phyloP scores from a whole-genome alignment of 2,797 vertebrate genomes.

The Ptychobarbus kaznakovi region DNA sequence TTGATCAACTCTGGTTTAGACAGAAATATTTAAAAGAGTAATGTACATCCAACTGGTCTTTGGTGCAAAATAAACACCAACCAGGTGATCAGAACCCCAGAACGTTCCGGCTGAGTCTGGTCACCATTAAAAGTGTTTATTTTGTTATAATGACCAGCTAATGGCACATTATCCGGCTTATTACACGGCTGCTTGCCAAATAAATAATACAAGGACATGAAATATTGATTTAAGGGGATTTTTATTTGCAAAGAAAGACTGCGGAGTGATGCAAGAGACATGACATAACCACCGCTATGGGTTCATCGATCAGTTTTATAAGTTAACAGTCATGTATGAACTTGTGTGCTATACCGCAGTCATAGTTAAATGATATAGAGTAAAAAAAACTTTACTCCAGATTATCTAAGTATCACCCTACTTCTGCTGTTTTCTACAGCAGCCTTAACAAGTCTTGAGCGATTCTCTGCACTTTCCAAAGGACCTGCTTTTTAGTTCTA shows the following conservation, averaged over 20 bases:
- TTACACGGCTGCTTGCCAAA: not conserved
- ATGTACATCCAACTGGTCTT: not conserved
- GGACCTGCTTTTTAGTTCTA: conserved; percentile 39
- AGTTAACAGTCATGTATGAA: not conserved
- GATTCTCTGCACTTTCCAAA: conserved; percentile 35
- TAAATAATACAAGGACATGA: not conserved
- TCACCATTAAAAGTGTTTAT: not conserved
- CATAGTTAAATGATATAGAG: not conserved
- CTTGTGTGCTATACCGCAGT: not conserved
- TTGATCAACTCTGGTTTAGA: not conserved
- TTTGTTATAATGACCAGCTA: not conserved
- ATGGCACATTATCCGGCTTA: not conserved
- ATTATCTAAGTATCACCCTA: not conserved
- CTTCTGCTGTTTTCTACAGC: conserved; percentile 18
- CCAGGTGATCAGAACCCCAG: not conserved
- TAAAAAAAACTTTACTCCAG: not conserved
- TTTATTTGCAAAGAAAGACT: conserved; percentile 3
- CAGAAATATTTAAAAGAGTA: not conserved
- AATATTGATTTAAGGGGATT: not conserved
- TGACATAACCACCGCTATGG: not conserved
- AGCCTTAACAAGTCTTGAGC: conserved; percentile 21
- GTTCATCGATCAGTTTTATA: not conserved
- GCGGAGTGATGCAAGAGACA: not conserved
- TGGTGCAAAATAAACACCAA: not conserved
- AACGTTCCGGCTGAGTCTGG: not conserved